Conservation (phyloP, 2,797 vertebrate species). For the Urophycis tenuis region DNA sequence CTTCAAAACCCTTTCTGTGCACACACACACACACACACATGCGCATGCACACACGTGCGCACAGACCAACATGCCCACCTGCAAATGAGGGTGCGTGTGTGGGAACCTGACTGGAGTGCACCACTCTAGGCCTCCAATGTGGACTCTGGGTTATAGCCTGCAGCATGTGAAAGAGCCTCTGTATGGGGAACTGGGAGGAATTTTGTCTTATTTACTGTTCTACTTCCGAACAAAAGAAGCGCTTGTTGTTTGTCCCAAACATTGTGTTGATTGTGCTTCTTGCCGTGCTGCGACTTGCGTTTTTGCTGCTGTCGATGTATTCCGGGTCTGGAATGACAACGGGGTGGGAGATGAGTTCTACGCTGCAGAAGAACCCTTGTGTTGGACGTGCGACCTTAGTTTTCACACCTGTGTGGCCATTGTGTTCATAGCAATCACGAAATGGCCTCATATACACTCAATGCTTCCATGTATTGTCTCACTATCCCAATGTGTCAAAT, state of each 20-base stretch:
- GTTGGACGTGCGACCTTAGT: background rate
- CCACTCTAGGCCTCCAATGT: background rate
- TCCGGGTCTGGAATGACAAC: background rate
- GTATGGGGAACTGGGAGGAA: constrained; percentile 16
- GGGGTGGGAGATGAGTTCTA: background rate
- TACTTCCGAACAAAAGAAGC: constrained; percentile 2
- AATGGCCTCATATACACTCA: background rate
- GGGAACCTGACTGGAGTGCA: background rate
- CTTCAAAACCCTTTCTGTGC: constrained; percentile 7
- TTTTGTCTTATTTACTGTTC: constrained; percentile 11
- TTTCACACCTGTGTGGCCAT: background rate
- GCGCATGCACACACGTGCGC: background rate
- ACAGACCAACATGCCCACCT: too few relatives aligned
- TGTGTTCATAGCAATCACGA: background rate
- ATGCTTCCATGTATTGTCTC: constrained; percentile 1
- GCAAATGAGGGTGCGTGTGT: background rate
- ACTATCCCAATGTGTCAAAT: background rate
- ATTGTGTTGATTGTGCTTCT: background rate
- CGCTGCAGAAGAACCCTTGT: background rate
- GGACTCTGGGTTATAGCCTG: background rate
- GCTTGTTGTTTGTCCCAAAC: background rate
- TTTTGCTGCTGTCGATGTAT: constrained; percentile 5
- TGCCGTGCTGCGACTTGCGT: background rate
- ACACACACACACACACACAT: background rate
- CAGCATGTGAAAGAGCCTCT: background rate